Evolutionary conservation across 2,113 vertebrate genomes (phyloP).

Genomic region (Oceanites oceanicus): DNA sequence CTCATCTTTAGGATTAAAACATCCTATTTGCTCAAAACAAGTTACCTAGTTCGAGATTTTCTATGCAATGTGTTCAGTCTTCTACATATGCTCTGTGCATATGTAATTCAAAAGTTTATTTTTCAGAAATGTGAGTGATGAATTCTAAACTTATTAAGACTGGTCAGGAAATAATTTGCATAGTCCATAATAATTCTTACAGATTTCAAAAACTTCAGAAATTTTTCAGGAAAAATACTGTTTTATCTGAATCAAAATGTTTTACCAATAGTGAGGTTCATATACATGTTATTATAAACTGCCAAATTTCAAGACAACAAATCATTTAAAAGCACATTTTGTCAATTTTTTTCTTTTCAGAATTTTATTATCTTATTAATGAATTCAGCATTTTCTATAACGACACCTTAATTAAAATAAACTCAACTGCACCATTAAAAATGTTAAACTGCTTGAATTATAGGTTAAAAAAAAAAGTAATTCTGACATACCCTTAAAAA

Average conservation of each 20-base stretch:
- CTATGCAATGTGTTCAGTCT: neutral
- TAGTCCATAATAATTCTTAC: neutral
- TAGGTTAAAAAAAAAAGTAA: neutral
- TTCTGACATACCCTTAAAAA: neutral
- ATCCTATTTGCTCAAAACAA: neutral
- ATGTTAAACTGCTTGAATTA: neutral
- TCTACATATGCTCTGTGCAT: neutral
- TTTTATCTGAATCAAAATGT: neutral
- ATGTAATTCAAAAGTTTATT: neutral
- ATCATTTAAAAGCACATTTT: neutral
- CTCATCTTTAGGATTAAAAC: neutral
- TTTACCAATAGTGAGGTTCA: neutral
- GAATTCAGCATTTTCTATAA: neutral
- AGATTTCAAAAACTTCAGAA: neutral
- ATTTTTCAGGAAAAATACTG: neutral
- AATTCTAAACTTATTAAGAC: neutral
- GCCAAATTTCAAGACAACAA: neutral
- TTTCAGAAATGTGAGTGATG: neutral
- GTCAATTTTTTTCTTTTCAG: neutral
- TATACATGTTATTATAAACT: neutral
- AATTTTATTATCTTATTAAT: neutral
- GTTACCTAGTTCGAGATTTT: neutral
- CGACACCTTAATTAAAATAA: neutral
- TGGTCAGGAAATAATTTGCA: neutral
- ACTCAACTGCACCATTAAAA: neutral